phyloP scores from a whole-genome alignment of 2,113 vertebrate genomes.

The Brachyhypopomus gauderio region DNA sequence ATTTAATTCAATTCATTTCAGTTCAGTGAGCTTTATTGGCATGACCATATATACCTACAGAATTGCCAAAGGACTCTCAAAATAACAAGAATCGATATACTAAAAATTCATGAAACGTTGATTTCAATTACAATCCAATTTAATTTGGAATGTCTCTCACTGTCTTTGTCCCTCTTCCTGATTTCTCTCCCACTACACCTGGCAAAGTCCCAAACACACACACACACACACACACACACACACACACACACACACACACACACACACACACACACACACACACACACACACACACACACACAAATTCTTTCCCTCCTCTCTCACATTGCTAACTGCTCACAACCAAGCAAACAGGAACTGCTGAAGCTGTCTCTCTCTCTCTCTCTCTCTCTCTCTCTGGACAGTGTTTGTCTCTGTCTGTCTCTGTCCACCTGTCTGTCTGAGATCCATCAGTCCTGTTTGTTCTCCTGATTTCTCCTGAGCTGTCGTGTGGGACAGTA shows the following conservation, averaged over 20 bases:
- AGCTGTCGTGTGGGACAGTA: background rate
- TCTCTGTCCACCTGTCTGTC: background rate
- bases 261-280: background rate
- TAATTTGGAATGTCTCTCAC: background rate
- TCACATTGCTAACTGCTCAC: too few species aligned
- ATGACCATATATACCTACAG: too few species aligned
- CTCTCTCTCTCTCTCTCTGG: background rate
- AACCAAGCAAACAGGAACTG: background rate
- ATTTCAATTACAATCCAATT: too few species aligned
- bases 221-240: background rate
- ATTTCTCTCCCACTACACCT: background rate
- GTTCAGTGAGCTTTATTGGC: too few species aligned
- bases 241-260: background rate
- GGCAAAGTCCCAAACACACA: background rate
- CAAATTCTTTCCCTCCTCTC: too few species aligned
- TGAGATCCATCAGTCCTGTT: constrained; percentile 5
- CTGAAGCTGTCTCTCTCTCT: background rate
- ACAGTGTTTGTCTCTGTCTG: constrained; percentile 17
- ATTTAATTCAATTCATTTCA: too few species aligned
- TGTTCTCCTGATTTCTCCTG: background rate
- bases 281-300: background rate
- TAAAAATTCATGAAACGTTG: too few species aligned
- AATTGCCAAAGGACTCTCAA: too few species aligned
- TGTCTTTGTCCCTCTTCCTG: background rate
- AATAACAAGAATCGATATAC: too few species aligned